Evolutionary conservation across 2,888 invertebrate species (phyloP), one percentile per base, ranked within the genome.

Genomic region (Diploptera punctata): DNA sequence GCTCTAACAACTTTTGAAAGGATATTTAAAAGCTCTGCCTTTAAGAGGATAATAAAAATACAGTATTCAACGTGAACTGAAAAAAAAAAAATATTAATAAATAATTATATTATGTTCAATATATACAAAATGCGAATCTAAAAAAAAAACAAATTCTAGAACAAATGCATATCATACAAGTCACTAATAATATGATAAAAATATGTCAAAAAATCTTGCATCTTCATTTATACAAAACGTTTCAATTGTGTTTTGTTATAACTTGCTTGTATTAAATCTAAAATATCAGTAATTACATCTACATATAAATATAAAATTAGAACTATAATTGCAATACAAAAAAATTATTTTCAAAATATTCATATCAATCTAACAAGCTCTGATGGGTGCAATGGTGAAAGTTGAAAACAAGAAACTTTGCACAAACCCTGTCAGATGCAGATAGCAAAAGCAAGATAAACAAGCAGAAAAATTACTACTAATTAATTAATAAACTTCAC

Each of bases 381-480:
- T 19, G 57, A 54, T 60, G 47, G 61, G 73, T 73, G 74, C 74
- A 72, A 73, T 76, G 75, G 75, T 76, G 76, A 76, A 76, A 76
- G 76, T 76, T 75, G 76, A 75, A 74, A 75, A 76, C 75, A 69
- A 57, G 57, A 60, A 60, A 26, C 19, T 18, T 18, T 65, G 65
- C 38, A 65, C 33, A 10, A 65, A 18, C 29, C 65, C 44, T 65
- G 24, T 65, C 21, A 21, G 38, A 68, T 24, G 52, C 38, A 68
- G 24, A 68, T 4, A 54, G 24, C 38, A 26, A 69, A 43, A 57
- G 21, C 29, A 57, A 57, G 29, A 26, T 7, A 24, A n/a, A 67
- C 47, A 67, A 67, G 43, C 47, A 67, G 26, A 29, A 49, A 67
- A 44, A n/a, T 44, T 65, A 43, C n/a, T 10, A 24, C 19, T 4